Evolutionary conservation across 1,140 invertebrate species (phyloP).

Genomic region (Apis dorsata): DNA sequence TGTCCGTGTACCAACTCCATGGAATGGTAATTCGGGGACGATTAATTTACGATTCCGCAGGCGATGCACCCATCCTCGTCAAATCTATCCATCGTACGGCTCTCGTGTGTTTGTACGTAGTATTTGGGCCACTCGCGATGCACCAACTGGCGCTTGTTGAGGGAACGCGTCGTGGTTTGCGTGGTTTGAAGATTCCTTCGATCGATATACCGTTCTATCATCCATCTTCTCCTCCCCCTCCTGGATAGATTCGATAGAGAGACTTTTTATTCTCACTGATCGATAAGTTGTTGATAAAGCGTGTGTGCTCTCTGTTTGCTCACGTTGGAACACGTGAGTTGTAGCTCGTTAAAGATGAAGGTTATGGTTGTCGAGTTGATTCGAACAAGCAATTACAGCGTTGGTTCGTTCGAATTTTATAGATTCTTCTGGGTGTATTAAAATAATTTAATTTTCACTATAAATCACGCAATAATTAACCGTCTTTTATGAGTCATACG

Average conservation of each 20-base stretch:
- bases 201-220: neutral
- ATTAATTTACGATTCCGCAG: slow-evolving; percentile 63
- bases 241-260: neutral
- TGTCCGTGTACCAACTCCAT: slow-evolving; percentile 16
- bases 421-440: too few relatives aligned
- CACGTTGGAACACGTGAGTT: too few relatives aligned
- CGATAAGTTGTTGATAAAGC: too few relatives aligned
- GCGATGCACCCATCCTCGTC: slow-evolving; percentile 47
- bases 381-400: too few relatives aligned
- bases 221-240: neutral
- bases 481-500: too few relatives aligned
- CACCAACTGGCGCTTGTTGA: neutral
- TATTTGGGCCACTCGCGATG: slow-evolving; percentile 23
- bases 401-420: too few relatives aligned
- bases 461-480: too few relatives aligned
- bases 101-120: slow-evolving; percentile 24
- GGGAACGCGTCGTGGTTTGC: slow-evolving; percentile 31
- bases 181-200: neutral
- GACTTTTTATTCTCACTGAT: too few relatives aligned
- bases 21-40: slow-evolving; percentile 60
- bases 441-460: too few relatives aligned
- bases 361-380: too few relatives aligned
- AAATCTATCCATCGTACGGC: slow-evolving; percentile 33
- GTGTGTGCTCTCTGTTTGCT: too few relatives aligned
- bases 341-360: too few relatives aligned